Evolutionary conservation across 2,888 invertebrate species (phyloP).

Genomic region (Caenorhabditis doughertyi): DNA sequence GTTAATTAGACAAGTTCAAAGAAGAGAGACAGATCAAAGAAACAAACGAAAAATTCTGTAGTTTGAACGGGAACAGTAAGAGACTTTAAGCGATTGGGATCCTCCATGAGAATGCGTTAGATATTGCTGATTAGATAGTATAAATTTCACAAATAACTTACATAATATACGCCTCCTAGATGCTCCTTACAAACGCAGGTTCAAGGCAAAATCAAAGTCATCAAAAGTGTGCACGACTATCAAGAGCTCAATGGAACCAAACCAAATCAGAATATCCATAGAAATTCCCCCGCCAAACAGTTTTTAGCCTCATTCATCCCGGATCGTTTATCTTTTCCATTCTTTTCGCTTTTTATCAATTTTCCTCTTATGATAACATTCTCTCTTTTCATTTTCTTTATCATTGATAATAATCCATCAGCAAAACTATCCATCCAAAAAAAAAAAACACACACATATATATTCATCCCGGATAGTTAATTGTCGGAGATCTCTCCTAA

Average conservation of each 20-base stretch:
- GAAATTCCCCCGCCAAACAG: background rate
- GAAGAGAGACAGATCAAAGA: background rate
- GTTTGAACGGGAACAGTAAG: background rate
- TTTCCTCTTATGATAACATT: conserved; percentile 22
- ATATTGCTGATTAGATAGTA: too few species aligned
- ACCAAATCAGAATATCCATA: background rate
- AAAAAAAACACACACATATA: conserved; percentile 24
- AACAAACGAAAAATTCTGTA: background rate
- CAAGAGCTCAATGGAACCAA: too few species aligned
- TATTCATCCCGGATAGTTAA: conserved; percentile 14
- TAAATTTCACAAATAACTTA: too few species aligned
- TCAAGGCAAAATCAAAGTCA: too few species aligned
- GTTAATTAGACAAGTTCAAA: conserved; percentile 2
- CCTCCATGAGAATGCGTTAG: too few species aligned
- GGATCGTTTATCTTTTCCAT: conserved; percentile 24
- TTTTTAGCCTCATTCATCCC: conserved; percentile 27
- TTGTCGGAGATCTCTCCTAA: conserved; percentile 25
- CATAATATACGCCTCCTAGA: too few species aligned
- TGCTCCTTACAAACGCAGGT: too few species aligned
- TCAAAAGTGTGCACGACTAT: too few species aligned
- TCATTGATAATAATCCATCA: conserved; percentile 26
- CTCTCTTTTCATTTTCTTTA: conserved; percentile 2
- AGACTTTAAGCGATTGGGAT: too few species aligned
- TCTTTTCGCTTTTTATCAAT: conserved; percentile 13
- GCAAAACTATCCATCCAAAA: conserved; percentile 21